Percentiles rank a stretch among this genome's conserved stretches.
phyloP scores from a whole-genome alignment of 2,797 vertebrate species.

The Fundulus diaphanus region DNA sequence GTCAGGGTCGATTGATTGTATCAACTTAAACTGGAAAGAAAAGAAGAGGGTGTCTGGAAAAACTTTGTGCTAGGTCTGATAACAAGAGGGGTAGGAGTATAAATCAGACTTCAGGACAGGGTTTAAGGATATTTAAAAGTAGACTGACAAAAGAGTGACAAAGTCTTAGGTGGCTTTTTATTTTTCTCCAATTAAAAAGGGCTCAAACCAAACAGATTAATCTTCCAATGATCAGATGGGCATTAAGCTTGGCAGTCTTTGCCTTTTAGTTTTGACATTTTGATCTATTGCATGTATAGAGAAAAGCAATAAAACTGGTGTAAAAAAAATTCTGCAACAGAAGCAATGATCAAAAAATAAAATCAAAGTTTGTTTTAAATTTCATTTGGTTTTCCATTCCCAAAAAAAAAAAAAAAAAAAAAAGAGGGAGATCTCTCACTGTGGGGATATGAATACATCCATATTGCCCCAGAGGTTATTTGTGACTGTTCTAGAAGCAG shows the following conservation, averaged over 20 bases:
- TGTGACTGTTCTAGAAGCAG: neutral
- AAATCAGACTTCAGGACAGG: neutral
- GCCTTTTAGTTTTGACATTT: neutral
- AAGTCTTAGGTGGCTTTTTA: neutral
- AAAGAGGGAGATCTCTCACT: neutral
- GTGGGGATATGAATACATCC: neutral
- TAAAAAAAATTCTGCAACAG: neutral
- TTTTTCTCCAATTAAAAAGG: neutral
- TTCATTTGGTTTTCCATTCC: too few relatives aligned
- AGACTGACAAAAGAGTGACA: neutral
- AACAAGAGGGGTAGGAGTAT: conserved; percentile 20
- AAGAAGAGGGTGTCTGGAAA: conserved; percentile 13
- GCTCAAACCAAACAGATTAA: neutral
- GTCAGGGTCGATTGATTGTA: conserved; percentile 8
- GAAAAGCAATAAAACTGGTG: neutral
- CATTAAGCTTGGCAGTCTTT: too few relatives aligned
- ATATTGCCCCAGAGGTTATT: neutral
- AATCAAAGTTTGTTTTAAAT: too few relatives aligned
- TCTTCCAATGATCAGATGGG: too few relatives aligned
- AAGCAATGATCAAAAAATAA: neutral
- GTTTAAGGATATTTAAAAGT: conserved; percentile 9
- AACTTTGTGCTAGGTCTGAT: conserved; percentile 36
- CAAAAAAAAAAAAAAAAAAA: too few relatives aligned
- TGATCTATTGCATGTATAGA: neutral
- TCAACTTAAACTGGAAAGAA: conserved; percentile 28